Evolutionary conservation across 2,888 invertebrate genomes (phyloP), one percentile per base, ranked within the genome.

Genomic region (Teinopalpus imperialis): DNA sequence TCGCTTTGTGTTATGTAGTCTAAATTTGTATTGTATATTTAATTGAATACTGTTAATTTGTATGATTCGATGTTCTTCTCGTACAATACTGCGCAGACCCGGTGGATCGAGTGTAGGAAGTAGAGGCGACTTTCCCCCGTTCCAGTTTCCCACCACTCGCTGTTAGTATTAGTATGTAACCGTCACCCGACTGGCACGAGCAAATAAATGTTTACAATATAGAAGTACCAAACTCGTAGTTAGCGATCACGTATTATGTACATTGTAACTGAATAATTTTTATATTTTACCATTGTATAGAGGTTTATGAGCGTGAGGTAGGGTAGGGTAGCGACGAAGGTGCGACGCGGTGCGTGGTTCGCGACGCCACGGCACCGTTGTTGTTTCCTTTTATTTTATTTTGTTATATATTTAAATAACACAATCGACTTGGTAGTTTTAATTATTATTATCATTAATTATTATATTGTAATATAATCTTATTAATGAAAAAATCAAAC

Each of bases 381-480:
- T 86, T 86, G 81, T 80, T 76, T 80, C 76, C 72, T 77, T 79
- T 75, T 63, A 61, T 66, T 69, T 75, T 74, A 60, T 66, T 86
- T 87, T 88, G 86, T 88, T 87, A 87, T 83, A 88, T 88, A 88
- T 88, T 88, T 88, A 82, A 81, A 81, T 81, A 81, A 83, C 81
- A 86, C 88, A 81, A 82, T 80, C 85, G 81, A 86, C 86, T 85
- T 86, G 21, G 80, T 88, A 88, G 87, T 85, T 83, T 82, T 86
- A 80, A 79, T 85, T 82, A 86, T 85, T 86, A 88, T 88, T 88
- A 87, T 85, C 82, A 85, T 86, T 85, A 86, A 87, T 82, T 82
- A 78, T 76, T 79, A 82, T 88, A 88, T 87, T 88, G 88, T 88
- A 88, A 86, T 86, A 88, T 88, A 88, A 88, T 88, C 88, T 85